Percentiles rank a stretch among this genome's conserved stretches.
Evolutionary conservation across 1,140 invertebrate species (phyloP).

Genomic region (Drosophila pectinifera): DNA sequence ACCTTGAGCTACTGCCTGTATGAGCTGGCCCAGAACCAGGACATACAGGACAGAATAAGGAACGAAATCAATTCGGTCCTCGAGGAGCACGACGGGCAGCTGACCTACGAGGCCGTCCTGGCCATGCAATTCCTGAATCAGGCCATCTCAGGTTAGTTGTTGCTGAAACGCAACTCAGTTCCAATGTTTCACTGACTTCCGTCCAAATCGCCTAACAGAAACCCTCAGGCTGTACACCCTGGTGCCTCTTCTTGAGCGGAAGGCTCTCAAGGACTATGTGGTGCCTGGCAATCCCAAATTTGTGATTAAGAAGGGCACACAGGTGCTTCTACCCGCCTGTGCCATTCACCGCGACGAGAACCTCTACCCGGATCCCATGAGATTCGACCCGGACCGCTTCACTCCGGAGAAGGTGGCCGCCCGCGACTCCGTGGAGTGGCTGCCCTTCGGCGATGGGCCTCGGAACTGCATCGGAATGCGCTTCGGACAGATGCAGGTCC

Average conservation of each 20-base stretch:
- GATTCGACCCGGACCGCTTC: constrained; percentile 88
- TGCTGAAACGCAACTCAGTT: not conserved
- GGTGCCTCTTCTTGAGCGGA: constrained; percentile 86
- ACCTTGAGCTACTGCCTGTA: constrained; percentile 85
- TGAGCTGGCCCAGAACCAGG: constrained; percentile 85
- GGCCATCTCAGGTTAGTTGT: constrained; percentile 85
- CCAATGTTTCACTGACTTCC: not conserved
- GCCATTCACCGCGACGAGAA: constrained; percentile 87
- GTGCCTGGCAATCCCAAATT: constrained; percentile 87
- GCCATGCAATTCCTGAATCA: constrained; percentile 87
- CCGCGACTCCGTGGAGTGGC: too few species aligned
- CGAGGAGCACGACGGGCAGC: constrained; percentile 84
- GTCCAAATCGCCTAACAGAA: constrained; percentile 85
- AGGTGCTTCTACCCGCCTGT: constrained; percentile 87
- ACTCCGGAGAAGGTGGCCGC: constrained; percentile 84
- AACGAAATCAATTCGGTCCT: constrained; percentile 85
- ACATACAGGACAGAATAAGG: constrained; percentile 85
- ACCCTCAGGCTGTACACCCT: constrained; percentile 89
- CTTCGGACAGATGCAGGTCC: constrained; percentile 85
- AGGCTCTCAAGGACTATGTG: constrained; percentile 87
- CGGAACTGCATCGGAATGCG: constrained; percentile 85
- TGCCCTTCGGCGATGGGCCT: too few species aligned
- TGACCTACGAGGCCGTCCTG: constrained; percentile 87
- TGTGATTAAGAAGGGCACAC: constrained; percentile 87
- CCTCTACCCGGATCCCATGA: constrained; percentile 86